Evolutionary conservation across 2,113 vertebrate species (phyloP).

Genomic region (Centropus unirufus): DNA sequence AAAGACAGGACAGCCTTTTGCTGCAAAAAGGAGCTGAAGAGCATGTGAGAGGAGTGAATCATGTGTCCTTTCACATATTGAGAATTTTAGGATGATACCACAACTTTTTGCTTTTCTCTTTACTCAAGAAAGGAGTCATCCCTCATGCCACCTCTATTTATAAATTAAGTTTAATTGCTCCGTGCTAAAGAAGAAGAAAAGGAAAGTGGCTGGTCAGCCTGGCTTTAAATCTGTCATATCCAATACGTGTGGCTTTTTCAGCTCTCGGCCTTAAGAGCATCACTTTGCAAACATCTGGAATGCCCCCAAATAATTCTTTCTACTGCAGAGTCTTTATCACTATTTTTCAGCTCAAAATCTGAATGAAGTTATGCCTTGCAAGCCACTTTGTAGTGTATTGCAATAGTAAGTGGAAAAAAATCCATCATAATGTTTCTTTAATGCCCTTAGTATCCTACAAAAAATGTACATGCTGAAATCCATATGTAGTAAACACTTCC

Average conservation of each 20-base stretch:
- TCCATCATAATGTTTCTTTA: not conserved
- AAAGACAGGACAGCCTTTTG: not conserved
- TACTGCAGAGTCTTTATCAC: not conserved
- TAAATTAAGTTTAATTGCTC: not conserved
- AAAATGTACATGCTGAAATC: not conserved
- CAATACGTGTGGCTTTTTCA: not conserved
- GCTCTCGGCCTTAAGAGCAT: not conserved
- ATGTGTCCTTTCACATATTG: not conserved
- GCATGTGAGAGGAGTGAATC: slow-evolving; percentile 24
- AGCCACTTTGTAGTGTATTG: not conserved
- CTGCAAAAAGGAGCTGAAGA: not conserved
- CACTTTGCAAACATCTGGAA: not conserved
- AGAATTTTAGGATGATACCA: not conserved
- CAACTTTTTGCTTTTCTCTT: not conserved
- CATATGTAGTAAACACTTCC: not conserved
- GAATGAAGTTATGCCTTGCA: not conserved
- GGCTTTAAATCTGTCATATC: not conserved
- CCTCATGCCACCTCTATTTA: not conserved
- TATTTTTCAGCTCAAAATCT: not conserved
- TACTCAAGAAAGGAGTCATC: not conserved
- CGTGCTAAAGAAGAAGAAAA: not conserved
- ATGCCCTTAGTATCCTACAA: slow-evolving; percentile 9
- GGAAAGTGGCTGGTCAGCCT: not conserved
- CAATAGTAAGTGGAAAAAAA: not conserved
- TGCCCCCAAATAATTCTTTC: not conserved